Conservation (phyloP, 2,113 vertebrate species). For the Lophochroa leadbeateri region DNA sequence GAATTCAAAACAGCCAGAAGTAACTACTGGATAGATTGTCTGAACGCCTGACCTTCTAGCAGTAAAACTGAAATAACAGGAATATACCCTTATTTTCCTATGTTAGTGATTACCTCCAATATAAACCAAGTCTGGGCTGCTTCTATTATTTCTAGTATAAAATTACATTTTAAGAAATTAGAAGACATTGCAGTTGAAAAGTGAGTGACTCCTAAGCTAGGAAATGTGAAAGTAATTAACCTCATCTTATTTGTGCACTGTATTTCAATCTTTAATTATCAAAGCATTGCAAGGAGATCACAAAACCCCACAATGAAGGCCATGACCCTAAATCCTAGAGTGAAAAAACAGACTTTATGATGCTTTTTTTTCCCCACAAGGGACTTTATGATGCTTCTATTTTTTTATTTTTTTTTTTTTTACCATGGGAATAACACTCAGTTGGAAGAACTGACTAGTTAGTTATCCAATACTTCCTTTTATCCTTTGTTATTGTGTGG, state of each 20-base stretch:
- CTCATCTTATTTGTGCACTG: not conserved
- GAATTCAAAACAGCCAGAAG: slow-evolving; percentile 36
- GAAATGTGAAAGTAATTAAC: not conserved
- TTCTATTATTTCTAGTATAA: not conserved
- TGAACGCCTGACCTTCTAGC: slow-evolving; percentile 8
- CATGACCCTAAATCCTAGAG: not conserved
- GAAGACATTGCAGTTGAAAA: not conserved
- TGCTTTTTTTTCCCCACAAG: not conserved
- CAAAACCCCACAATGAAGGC: not conserved
- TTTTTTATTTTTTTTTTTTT: not conserved
- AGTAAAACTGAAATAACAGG: slow-evolving; percentile 19
- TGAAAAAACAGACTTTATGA: not conserved
- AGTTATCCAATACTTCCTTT: not conserved
- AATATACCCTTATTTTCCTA: not conserved
- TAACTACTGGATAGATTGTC: not conserved
- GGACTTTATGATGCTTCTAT: accelerated
- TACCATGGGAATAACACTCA: not conserved
- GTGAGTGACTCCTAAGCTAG: not conserved
- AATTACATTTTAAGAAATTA: not conserved
- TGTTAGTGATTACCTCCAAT: not conserved
- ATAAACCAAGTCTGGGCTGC: not conserved
- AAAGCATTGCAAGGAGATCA: not conserved
- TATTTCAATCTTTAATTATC: not conserved
- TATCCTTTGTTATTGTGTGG: not conserved
- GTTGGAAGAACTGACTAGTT: not conserved